Percentiles rank a stretch among this genome's conserved stretches.
Evolutionary conservation across 2,888 invertebrate species (phyloP).

Genomic region (Craniophora ligustri): DNA sequence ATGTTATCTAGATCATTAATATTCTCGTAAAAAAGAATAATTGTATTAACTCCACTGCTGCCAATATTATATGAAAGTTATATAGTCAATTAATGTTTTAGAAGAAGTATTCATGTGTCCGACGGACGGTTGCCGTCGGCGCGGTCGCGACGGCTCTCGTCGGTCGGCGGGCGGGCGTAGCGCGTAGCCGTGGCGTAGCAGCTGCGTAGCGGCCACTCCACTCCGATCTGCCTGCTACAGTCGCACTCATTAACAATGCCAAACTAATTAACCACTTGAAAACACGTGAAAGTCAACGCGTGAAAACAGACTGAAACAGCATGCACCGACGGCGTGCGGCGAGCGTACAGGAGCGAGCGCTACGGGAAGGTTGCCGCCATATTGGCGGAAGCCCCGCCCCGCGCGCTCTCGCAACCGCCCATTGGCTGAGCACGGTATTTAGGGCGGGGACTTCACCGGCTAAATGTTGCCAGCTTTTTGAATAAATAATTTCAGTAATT

Average conservation of each 20-base stretch:
- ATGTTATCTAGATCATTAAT: too few relatives aligned
- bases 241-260: slow-evolving; percentile 68
- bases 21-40: too few relatives aligned
- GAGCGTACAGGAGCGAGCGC: slow-evolving; percentile 63
- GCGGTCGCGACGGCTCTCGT: slow-evolving; percentile 27
- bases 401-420: slow-evolving; percentile 52
- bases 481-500: slow-evolving; percentile 89
- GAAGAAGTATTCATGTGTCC: slow-evolving; percentile 37
- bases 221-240: slow-evolving; percentile 51
- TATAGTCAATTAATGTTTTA: neutral
- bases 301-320: slow-evolving; percentile 73
- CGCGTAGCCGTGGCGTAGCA: slow-evolving; percentile 51
- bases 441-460: slow-evolving; percentile 74
- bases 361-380: slow-evolving; percentile 79
- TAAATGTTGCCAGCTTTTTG: slow-evolving; percentile 89
- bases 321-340: slow-evolving; percentile 63
- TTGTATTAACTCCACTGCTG: neutral
- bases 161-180: slow-evolving; percentile 30
- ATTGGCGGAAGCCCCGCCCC: slow-evolving; percentile 81
- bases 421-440: slow-evolving; percentile 70
- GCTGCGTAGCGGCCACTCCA: slow-evolving; percentile 52
- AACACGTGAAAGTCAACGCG: slow-evolving; percentile 70
- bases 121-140: slow-evolving; percentile 69
- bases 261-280: slow-evolving; percentile 71
- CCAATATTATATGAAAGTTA: too few relatives aligned